A percentile compares a stretch with the other conserved stretches of the same genome.
Conservation (phyloP, 2,888 invertebrate species). For the Diogma glabrata region DNA sequence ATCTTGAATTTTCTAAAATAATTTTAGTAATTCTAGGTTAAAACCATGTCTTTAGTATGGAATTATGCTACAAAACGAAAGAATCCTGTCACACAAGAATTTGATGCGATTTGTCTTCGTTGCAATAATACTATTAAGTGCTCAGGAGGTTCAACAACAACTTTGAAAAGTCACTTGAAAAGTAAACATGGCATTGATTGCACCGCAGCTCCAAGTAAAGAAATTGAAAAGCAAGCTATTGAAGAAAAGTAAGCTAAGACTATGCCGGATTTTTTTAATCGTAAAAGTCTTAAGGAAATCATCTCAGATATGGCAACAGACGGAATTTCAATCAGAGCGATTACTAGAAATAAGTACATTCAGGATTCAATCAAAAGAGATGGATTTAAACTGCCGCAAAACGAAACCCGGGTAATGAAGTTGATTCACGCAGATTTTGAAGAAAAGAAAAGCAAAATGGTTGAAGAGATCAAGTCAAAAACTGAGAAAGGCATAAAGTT, state of each 20-base stretch:
- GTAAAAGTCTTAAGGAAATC: conserved; percentile 1
- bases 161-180: conserved; percentile 6
- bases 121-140: conserved; percentile 4
- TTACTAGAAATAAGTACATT: conserved; percentile 8
- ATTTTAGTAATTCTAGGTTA: neutral
- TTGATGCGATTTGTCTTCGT: neutral
- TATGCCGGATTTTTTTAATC: conserved; percentile 3
- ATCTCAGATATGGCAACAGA: conserved; percentile 4
- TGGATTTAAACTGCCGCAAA: neutral
- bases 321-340: conserved; percentile 2
- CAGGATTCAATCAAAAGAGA: neutral
- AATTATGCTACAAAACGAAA: conserved; percentile 8
- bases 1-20: neutral
- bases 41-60: conserved; percentile 7
- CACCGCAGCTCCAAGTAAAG: neutral
- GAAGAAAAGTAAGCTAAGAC: conserved; percentile 1
- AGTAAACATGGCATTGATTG: conserved; percentile 3
- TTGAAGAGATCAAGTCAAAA: neutral
- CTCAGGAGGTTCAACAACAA: conserved; percentile 8
- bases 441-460: neutral
- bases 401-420: conserved; percentile 2
- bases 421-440: neutral
- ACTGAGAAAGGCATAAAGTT: neutral
- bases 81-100: conserved; percentile 6
- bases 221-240: neutral